Evolutionary conservation across 2,797 vertebrate genomes (phyloP).

Genomic region (Premnoplex brunnescens): DNA sequence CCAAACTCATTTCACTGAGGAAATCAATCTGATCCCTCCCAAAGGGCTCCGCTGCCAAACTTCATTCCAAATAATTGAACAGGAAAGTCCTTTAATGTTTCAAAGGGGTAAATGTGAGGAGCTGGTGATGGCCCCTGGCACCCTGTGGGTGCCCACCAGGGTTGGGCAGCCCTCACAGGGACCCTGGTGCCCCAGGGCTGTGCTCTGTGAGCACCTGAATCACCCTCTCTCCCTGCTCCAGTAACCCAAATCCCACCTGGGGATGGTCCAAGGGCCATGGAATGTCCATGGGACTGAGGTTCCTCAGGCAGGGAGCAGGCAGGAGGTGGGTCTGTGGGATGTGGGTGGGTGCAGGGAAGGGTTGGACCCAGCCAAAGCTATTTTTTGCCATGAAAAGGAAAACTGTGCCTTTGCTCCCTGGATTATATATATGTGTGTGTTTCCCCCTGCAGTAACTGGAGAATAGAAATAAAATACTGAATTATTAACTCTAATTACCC

Average conservation of each 20-base stretch:
- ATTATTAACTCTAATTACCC: conserved; percentile 78
- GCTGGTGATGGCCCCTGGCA: neutral
- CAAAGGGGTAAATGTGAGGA: neutral
- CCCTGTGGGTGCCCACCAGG: neutral
- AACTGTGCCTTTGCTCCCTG: conserved; percentile 16
- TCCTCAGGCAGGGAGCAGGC: neutral
- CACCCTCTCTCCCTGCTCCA: neutral
- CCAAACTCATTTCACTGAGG: conserved; percentile 66
- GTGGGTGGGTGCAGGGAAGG: conserved; percentile 20
- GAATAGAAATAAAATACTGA: conserved; percentile 76
- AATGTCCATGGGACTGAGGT: fast-evolving
- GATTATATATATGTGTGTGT: conserved; percentile 45
- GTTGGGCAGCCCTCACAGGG: neutral
- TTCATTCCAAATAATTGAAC: conserved; percentile 60
- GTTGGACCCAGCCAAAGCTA: neutral
- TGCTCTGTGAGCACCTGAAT: neutral
- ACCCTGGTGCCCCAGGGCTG: fast-evolving
- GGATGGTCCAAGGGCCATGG: neutral
- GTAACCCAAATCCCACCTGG: fast-evolving
- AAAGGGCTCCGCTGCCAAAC: conserved; percentile 62
- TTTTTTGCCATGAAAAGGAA: conserved; percentile 44
- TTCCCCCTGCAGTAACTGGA: conserved; percentile 70
- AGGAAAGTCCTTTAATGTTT: conserved; percentile 31
- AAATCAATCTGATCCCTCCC: conserved; percentile 68
- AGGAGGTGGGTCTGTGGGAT: neutral